These are phyloP conservation scores for Caenorhabditis sulstoni DNA, from an alignment of 2,888 invertebrate species.

Conservation along the genomic window DNA sequence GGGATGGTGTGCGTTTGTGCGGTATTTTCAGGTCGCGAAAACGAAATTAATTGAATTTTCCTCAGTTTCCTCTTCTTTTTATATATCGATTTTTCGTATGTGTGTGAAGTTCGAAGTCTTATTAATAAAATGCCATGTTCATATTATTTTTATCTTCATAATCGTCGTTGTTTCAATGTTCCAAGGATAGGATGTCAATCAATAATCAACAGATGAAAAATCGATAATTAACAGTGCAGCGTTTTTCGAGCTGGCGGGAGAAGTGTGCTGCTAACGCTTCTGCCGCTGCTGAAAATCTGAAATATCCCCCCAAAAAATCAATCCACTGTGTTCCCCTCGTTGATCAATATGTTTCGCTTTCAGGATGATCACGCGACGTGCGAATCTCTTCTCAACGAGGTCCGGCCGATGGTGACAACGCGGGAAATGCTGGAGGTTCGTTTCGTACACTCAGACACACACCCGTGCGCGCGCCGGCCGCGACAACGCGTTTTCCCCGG, in stretches of 20 bases:
- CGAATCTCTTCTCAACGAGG: conserved; percentile 61
- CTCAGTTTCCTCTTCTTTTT: neutral
- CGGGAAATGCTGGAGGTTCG: conserved; percentile 73
- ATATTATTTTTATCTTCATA: neutral
- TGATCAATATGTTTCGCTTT: conserved; percentile 19
- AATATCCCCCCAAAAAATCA: conserved; percentile 1
- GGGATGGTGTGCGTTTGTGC: conserved; percentile 7
- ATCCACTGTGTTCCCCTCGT: neutral
- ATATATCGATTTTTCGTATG: neutral
- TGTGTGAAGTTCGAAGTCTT: neutral
- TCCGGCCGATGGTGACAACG: conserved; percentile 66
- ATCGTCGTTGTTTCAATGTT: no score
- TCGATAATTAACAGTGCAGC: neutral
- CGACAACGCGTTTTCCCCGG: neutral
- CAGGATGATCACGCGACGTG: conserved; percentile 63
- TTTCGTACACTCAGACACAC: neutral
- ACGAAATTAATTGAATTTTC: neutral
- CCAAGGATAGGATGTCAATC: neutral
- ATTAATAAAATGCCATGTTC: conserved; percentile 1
- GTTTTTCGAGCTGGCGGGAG: no score
- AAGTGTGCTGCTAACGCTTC: no score
- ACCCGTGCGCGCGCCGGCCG: no score
- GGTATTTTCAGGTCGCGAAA: neutral
- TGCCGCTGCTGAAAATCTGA: conserved; percentile 17
- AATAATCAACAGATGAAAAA: neutral